These are phyloP conservation scores for Pristionchus japonicus DNA, from an alignment of 2,888 invertebrate genomes.

Conservation along the genomic window DNA sequence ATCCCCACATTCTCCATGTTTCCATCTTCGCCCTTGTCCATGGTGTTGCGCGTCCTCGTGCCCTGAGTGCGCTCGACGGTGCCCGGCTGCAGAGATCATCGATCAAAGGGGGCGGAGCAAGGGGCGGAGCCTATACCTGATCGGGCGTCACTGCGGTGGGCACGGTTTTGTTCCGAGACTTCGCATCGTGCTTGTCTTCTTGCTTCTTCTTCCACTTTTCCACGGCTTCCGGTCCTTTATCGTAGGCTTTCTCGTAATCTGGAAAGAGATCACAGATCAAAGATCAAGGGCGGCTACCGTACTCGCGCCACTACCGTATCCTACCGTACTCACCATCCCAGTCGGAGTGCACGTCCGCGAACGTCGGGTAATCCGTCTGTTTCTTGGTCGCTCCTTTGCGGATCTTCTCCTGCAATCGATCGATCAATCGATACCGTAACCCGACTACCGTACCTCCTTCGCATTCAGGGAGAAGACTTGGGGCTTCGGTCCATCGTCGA, in stretches of 20 bases:
- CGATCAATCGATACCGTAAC: neutral
- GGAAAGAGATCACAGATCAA: neutral
- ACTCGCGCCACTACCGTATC: neutral
- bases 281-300: neutral
- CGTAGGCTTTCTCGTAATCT: neutral
- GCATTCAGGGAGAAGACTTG: neutral
- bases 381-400: neutral
- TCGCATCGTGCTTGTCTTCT: too few relatives aligned
- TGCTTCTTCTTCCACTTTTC: neutral
- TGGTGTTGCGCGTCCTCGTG: neutral
- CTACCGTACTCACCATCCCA: neutral
- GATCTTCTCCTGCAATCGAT: neutral
- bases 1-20: slow-evolving; percentile 9
- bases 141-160: slow-evolving; percentile 12
- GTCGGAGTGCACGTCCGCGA: neutral
- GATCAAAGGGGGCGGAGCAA: neutral
- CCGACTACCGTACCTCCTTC: neutral
- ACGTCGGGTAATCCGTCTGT: neutral
- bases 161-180: neutral
- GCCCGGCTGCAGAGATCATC: neutral
- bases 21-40: neutral
- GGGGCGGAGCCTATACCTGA: neutral
- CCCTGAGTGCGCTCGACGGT: neutral
- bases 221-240: neutral
- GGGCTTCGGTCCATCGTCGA: neutral